Base-by-base conservation (phyloP, 92 coral and sea anemone species). In the Porites cylindrica region DNA sequence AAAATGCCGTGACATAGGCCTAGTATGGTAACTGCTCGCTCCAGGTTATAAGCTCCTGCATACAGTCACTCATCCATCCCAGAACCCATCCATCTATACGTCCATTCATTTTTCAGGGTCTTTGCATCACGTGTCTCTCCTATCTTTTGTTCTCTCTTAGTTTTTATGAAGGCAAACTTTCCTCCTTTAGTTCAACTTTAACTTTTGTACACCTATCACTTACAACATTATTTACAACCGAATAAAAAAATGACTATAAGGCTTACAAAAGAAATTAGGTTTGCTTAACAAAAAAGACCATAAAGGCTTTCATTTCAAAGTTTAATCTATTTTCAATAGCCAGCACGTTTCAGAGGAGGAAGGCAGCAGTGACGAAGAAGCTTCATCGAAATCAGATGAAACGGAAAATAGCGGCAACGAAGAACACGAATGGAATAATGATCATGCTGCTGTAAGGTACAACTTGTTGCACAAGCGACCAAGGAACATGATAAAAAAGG, bases 401-500 rank as follows among this genome's bases (percentile, higher is more conserved):
- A 71, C n/a, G 2, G 70, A 72, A 14, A 80, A 59, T 6, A 32
- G 64, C 13, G 72, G 50, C 4, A 74, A 65, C 20, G 73, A 52
- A 10, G 52, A 80, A 8, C 56, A 18, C 1, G 66, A 58, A 2
- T 6, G 47, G 5, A 53, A 60, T 19, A 51, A 70, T 11, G 72
- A 61, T 20, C 19, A 70, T 7, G n/a, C 70, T 18, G 43, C 6
- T 29, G 10, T 71, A 16, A 38, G 50, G 24, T 75, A 51, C 19
- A 51, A 17, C 23, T 3, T 11, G 7, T 54, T 14, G 7, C 26
- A 17, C n/a, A 32, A 43, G n/a, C 38, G 32, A 11, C 68, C 77
- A 6, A 70, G 61, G 14, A 82, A 82, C 70, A 18, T 70, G 86
- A 82, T 56, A 24, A 70, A 70, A 70, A 29, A 32, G 70, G 61